Evolutionary conservation across 2,888 invertebrate species (phyloP).

Genomic region (Lutraria lutraria): DNA sequence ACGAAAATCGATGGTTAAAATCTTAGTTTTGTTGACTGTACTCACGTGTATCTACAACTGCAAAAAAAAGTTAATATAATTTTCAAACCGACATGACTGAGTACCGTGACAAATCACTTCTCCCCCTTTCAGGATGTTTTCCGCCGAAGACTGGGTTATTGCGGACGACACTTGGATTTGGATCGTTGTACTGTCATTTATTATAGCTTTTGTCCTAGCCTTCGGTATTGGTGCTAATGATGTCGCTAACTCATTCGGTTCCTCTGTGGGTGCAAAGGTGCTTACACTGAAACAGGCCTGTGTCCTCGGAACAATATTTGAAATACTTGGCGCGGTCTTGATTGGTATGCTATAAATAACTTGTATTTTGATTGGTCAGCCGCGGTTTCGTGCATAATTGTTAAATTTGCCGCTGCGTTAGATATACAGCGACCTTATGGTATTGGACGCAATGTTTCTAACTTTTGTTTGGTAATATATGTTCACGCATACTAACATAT

Average conservation of each 20-base stretch:
- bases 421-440: background rate
- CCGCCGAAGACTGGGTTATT: slow-evolving; percentile 51
- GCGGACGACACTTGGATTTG: slow-evolving; percentile 89
- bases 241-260: slow-evolving; percentile 99
- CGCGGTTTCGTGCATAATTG: background rate
- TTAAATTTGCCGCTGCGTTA: background rate
- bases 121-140: slow-evolving; percentile 53
- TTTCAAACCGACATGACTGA: background rate
- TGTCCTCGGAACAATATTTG: slow-evolving; percentile 97
- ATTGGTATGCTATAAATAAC: slow-evolving; percentile 90
- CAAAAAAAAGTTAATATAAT: too few relatives aligned
- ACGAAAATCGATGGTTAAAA: too few relatives aligned
- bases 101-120: background rate
- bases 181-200: slow-evolving; percentile 95
- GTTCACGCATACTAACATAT: background rate
- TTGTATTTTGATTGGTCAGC: background rate
- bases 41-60: too few relatives aligned
- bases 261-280: slow-evolving; percentile 98
- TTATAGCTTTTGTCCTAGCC: slow-evolving; percentile 97
- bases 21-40: too few relatives aligned
- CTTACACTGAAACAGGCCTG: slow-evolving; percentile 97
- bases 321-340: slow-evolving; percentile 97
- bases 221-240: slow-evolving; percentile 99
- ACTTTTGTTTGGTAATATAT: background rate
- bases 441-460: background rate